Evolutionary conservation across 1,140 invertebrate genomes (phyloP), one percentile per base, ranked within the genome.

Genomic region (Atopsyche davidsoni): DNA sequence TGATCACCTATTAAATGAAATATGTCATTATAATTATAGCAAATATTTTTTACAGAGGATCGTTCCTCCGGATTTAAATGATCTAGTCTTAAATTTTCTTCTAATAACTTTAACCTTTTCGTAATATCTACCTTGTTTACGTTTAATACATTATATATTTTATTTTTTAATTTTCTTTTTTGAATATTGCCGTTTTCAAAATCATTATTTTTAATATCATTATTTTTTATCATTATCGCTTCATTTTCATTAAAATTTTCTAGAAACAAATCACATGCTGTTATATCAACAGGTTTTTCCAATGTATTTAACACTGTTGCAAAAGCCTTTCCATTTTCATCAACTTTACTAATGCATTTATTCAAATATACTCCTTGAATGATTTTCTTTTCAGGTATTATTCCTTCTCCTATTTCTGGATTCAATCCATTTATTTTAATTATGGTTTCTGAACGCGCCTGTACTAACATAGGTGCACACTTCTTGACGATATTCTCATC

Each of bases 11-110:
- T 32, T 39, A 61, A 44, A 53, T 52, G 46, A 40, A 63, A 62
- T 42, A 59, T 55, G 17, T 61, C 48, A 18, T 58, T 56, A 52
- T 35, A 61, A 31, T 56, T 42, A n/a, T 32, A 4, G 47, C 56
- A 60, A 23, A 56, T 39, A 24, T 14, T n/a, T 18, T 23, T 19
- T 35, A 61, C n/a, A 0, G 46, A 49, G 7, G 16, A 16, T 21
- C 10, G 53, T 57, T 56, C 53, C 42, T 56, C 55, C 7, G 17
- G 4, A 45, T 60, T 60, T 48, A 62, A 39, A 49, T 62, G 59
- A 32, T 56, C 24, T 22, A 52, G 16, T 36, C 46, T 16, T 10
- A 45, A 11, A 24, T 11, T 13, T 7, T 51, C 28, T 17, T 45
- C 22, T 34, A 44, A 36, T 23, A 21, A 36, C 18, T 38, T 38